Evolutionary conservation across 2,113 vertebrate species (phyloP), one percentile per base, ranked within the genome.

Genomic region (Halcyon senegalensis): DNA sequence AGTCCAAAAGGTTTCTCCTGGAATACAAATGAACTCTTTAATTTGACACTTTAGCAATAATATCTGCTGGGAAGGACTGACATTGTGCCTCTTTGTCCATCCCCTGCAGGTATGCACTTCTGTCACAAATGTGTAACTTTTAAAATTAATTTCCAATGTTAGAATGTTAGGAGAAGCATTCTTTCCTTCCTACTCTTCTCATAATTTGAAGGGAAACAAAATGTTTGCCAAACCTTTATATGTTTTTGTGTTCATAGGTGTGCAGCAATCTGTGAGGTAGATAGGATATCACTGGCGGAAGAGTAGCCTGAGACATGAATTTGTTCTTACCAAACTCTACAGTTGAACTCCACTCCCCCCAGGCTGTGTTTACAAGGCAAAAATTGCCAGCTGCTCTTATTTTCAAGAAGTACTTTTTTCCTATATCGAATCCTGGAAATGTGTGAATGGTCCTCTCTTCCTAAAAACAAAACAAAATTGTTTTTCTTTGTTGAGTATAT

Each of bases 261-360:
- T 1, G 1, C 5, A 8, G 41, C 43, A 56, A 9, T 50, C 28
- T 31, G 46, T 39, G 39, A 92, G 3, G 51, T 2, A 68, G 60
- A 30, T 10, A 66, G 56, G 59, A 21, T 16, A 17, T 60, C 0
- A 0, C 31, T 25, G 33, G 4, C 8, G 18, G 11, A 59, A n/a
- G 30, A 48, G 30, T 7, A 72, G 35, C 12, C 24, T 35, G 48
- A 51, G 24, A 14, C 20, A 37, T 5, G 17, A 48, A 4, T 79
- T 79, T 13, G 1, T 41, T 82, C 93, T 87, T 84, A 97, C 96
- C 96, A 62, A 97, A 97, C 39, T 79, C 89, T 31, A 87, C 18
- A 23, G 87, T n/a, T 37, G 48, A 21, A 31, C 96, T 97, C 95
- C 96, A 97, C 21, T 94, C 84, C 4, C 96, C 96, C 96, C 96